Evolutionary conservation across 2,113 vertebrate species (phyloP).

Genomic region (Ictalurus punctatus): DNA sequence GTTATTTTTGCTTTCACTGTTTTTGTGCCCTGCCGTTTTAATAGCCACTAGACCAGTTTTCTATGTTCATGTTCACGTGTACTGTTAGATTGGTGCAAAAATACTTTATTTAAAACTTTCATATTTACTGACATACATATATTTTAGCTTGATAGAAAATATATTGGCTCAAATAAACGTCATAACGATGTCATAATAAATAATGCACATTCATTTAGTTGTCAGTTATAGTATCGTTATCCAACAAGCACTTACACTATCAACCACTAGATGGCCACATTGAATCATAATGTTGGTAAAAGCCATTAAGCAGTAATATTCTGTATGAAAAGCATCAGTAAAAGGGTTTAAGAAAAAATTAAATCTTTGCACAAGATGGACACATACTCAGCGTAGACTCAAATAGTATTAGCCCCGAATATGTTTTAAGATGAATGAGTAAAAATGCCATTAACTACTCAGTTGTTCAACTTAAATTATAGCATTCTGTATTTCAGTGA

Average conservation of each 20-base stretch:
- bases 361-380: background rate
- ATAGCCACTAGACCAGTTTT: background rate
- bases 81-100: background rate
- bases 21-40: background rate
- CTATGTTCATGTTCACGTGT: background rate
- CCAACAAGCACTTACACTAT: background rate
- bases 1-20: background rate
- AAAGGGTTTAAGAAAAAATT: background rate
- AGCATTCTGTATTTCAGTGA: background rate
- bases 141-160: background rate
- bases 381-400: slow-evolving; percentile 2
- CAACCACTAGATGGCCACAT: slow-evolving; percentile 36
- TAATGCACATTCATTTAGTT: background rate
- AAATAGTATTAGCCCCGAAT: background rate
- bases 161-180: background rate
- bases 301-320: background rate
- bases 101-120: background rate
- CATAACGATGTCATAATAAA: background rate
- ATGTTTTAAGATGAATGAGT: background rate
- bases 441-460: background rate
- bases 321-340: background rate
- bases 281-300: background rate
- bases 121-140: background rate
- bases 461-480: background rate
- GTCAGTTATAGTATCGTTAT: background rate